Evolutionary conservation across 2,888 invertebrate genomes (phyloP), one percentile per base, ranked within the genome.

Genomic region (Syrphus vitripennis): DNA sequence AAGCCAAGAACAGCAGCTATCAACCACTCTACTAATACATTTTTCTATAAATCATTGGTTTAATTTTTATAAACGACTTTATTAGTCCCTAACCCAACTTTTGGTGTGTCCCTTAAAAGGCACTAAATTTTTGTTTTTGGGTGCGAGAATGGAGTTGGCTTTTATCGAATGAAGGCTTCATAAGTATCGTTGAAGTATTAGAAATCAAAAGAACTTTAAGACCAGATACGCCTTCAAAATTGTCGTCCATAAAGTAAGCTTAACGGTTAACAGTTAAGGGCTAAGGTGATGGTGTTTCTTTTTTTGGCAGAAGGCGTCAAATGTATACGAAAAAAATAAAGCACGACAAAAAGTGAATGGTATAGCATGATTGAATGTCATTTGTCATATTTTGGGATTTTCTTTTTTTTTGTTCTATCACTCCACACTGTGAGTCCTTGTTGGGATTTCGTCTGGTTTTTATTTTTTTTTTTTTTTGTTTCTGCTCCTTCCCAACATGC

Each of bases 351-450:
- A 71, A 50, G 14, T n/a, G 24, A 40, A 89, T 63, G 89, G 90
- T 77, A n/a, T n/a, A 89, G 90, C 91, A 91, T 91, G 91, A 91
- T 91, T 91, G 91, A 91, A 90, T 90, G 91, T 90, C 90, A 91
- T 91, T 91, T 91, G 91, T 91, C 91, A 91, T 91, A 90, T 90
- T 89, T 88, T 76, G 16, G 59, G 74, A 19, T 45, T 77, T 53
- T 74, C 50, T 71, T 19, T 40, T 61, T 67, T 37, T n/a, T n/a
- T n/a, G n/a, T 61, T 65, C 48, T 31, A 26, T 16, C 53, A 42
- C 63, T 45, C 29, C 29, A 45, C 42, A 29, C 6, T 12, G n/a
- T n/a, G 63, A 29, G 42, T 40, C 29, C 31, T 77, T 55, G 48
- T 55, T 63, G 42, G 40, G 16, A 70, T 67, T 34, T 45, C 55